Conservation (phyloP, 2,888 invertebrate genomes). For the Clivina fossor region DNA sequence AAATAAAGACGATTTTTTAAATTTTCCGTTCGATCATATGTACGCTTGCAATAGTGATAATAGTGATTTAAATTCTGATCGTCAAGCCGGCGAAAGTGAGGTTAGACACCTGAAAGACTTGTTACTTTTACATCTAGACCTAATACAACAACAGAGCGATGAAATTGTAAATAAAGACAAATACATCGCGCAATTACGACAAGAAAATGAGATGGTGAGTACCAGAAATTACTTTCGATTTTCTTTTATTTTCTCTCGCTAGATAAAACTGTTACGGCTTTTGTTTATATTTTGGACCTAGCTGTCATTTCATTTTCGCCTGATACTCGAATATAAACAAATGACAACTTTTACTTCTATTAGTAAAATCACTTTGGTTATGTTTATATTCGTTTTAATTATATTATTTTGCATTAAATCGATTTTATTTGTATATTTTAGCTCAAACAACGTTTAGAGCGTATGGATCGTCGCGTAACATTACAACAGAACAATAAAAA, state of each 20-base stretch:
- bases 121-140: constrained; percentile 78
- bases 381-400: constrained; percentile 1
- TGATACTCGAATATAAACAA: constrained; percentile 23
- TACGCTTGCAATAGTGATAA: constrained; percentile 65
- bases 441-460: constrained; percentile 67
- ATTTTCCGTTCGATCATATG: constrained; percentile 71
- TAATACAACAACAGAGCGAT: constrained; percentile 89
- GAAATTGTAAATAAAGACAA: constrained; percentile 79
- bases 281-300: constrained; percentile 31
- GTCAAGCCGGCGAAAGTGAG: constrained; percentile 57
- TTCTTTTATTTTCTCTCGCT: constrained; percentile 16
- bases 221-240: constrained; percentile 3
- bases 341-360: constrained; percentile 2
- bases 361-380: neutral
- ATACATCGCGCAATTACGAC: constrained; percentile 67
- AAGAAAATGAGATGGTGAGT: constrained; percentile 79
- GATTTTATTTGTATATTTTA: constrained; percentile 53
- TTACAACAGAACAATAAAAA: constrained; percentile 40
- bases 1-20: constrained; percentile 59
- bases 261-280: constrained; percentile 12
- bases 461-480: constrained; percentile 65
- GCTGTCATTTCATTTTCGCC: constrained; percentile 25
- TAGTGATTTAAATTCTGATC: constrained; percentile 41
- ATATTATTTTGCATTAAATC: too few relatives aligned
- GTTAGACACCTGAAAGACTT: constrained; percentile 76